Evolutionary conservation across 1,140 invertebrate species (phyloP).

Genomic region (Saccostrea glomerata): DNA sequence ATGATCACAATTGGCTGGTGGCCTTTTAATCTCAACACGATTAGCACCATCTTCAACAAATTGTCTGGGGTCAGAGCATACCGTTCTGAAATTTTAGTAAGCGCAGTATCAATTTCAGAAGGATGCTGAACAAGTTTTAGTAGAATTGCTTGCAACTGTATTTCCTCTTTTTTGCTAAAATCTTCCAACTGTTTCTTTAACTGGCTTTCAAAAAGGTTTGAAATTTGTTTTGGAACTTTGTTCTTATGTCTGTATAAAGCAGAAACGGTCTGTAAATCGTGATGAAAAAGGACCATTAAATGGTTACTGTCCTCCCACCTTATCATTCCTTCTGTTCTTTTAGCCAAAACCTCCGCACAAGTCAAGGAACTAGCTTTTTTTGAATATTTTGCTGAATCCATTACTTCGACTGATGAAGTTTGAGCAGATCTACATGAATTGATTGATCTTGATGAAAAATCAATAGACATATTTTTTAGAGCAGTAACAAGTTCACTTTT

Average conservation of each 20-base stretch:
- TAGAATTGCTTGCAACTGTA: constrained; percentile 54
- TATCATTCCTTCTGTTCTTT: constrained; percentile 61
- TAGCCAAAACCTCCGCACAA: constrained; percentile 34
- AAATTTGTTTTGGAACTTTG: constrained; percentile 57
- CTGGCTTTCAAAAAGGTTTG: constrained; percentile 61
- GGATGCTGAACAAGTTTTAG: constrained; percentile 49
- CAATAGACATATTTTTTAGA: constrained; percentile 55
- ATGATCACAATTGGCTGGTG: constrained; percentile 57
- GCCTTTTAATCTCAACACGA: constrained; percentile 56
- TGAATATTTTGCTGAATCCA: background rate
- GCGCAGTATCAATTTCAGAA: background rate
- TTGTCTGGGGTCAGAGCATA: constrained; percentile 68
- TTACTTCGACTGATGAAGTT: background rate
- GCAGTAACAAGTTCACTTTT: constrained; percentile 56
- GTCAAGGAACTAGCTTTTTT: background rate
- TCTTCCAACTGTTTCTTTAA: constrained; percentile 57
- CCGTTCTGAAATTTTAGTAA: constrained; percentile 33
- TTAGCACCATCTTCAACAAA: constrained; percentile 62
- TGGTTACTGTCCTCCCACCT: constrained; percentile 68
- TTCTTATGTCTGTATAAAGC: constrained; percentile 55
- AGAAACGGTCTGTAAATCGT: constrained; percentile 64
- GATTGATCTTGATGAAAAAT: constrained; percentile 64
- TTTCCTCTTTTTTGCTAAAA: constrained; percentile 44
- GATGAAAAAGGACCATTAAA: constrained; percentile 63
- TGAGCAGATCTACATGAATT: constrained; percentile 57